phyloP scores from a whole-genome alignment of 1,140 invertebrate genomes.

The Cryptotermes secundus region DNA sequence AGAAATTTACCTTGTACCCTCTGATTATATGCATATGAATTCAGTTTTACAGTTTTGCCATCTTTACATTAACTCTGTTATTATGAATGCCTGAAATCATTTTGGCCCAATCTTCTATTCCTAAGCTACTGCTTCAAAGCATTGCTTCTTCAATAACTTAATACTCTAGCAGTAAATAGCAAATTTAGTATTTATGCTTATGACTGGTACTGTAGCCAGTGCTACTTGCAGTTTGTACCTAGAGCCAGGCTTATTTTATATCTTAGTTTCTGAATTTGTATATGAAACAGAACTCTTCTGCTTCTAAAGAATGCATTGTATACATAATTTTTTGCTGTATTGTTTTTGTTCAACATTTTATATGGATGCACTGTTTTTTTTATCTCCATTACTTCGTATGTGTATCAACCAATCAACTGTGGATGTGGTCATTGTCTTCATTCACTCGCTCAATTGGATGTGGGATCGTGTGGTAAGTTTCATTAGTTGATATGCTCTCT shows the following conservation, averaged over 20 bases:
- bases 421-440: constrained; percentile 14
- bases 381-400: constrained; percentile 29
- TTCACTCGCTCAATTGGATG: background rate
- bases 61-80: background rate
- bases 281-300: background rate
- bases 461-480: background rate
- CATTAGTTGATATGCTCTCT: background rate
- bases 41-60: no score
- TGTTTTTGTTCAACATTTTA: constrained; percentile 28
- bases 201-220: background rate
- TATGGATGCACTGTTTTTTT: constrained; percentile 31
- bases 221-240: background rate
- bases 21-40: no score
- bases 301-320: constrained; percentile 20
- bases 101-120: background rate
- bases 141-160: background rate
- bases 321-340: constrained; percentile 6
- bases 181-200: background rate
- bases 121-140: background rate
- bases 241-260: background rate
- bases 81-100: background rate
- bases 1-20: no score
- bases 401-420: constrained; percentile 25
- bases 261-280: background rate
- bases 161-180: constrained; percentile 10